Base-by-base conservation (phyloP, 2,797 vertebrate genomes). In the Gallinago nigripennis region DNA sequence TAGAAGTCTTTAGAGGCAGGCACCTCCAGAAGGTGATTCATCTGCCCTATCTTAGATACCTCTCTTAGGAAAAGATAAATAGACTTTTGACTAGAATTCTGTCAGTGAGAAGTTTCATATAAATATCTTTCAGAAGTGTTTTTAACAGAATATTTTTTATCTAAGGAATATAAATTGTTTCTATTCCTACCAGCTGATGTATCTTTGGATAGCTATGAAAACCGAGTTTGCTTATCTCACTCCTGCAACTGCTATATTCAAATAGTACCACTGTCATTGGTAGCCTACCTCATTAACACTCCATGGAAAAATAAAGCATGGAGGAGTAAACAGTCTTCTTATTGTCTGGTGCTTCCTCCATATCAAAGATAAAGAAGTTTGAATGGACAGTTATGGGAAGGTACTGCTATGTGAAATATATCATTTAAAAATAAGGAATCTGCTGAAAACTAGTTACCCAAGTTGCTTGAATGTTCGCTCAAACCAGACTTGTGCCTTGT, bases 91-190 rank as follows among this genome's bases (percentile, higher is more conserved):
- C 86, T 93, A 66, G 60, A 80, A 93, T 96, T 95, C 93, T 96
- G 94, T 91, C 92, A 94, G 75, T 35, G 57, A 93, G 81, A 92
- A 91, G 80, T 90, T 95, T 95, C 68, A 88, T 94, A 96, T 56
- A 96, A 97, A 93, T 92, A 92, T 82, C 77, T 80, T 95, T 91
- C 88, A 92, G 91, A 94, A 94, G 83, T 88, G 83, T 86, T 94
- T 95, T 94, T 92, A 96, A 90, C 92, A 94, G 88, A 94, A 35
- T 90, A 82, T 94, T 94, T 96, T 95, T 95, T 94, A 95, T 86
- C 87, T 96, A 90, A 90, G 83, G 70, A 94, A 92, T 90, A 96
- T 94, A 90, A 95, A 95, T 94, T 92, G 88, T 82, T 86, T 90
- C 78, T 82, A 8, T 85, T 92, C 73, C 51, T 84, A 81, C 83